Base-by-base conservation (phyloP, 1,140 invertebrate genomes). In the Neotoxoptera formosana region DNA sequence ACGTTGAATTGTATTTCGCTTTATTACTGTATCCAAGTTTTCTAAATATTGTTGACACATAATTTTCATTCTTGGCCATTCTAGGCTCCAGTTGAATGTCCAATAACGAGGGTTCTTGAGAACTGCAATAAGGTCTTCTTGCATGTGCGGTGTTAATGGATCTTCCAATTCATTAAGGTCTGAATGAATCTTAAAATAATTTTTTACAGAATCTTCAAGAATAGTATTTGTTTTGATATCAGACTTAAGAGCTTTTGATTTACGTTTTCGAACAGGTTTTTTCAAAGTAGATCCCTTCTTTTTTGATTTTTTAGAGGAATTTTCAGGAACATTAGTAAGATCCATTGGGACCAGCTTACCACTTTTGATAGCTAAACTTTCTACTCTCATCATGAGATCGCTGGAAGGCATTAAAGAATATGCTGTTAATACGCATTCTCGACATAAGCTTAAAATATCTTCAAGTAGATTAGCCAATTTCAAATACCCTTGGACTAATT, bases 401-500 rank as follows among this genome's bases (percentile, higher is more conserved):
- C 95, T 94, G 6, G 96, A 96, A 47, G 97, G 97, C 94, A 96
- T 95, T 51, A 97, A 95, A 87, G 96, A 97, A 94, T 97, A 97
- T 51, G 96, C 96, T 7, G 96, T 97, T n/a, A 97, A 95, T 4
- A 97, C 95, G 94, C 96, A 97, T 95, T 97, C 97, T 25, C 96
- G 95, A 21, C 96, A 96, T 2, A 97, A 96, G 47, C 95, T 94
- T 36, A 94, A 60, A 36, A 83, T n/a, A 47, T 90, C 90, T 86
- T 90, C 95, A 30, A 96, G 95, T 48, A 96, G 95, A 93, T 96
- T 96, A 7, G 96, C 96, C 84, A 97, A 94, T 93, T 96, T 95
- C 41, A 96, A 95, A 94, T 97, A 97, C 90, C 96, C 96, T 89
- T 95, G 94, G 90, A 96, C 96, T 92, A 97, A 94, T 88, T 95